Base-by-base conservation (phyloP, 2,888 invertebrate species). In the Dolichopus griseipennis region DNA sequence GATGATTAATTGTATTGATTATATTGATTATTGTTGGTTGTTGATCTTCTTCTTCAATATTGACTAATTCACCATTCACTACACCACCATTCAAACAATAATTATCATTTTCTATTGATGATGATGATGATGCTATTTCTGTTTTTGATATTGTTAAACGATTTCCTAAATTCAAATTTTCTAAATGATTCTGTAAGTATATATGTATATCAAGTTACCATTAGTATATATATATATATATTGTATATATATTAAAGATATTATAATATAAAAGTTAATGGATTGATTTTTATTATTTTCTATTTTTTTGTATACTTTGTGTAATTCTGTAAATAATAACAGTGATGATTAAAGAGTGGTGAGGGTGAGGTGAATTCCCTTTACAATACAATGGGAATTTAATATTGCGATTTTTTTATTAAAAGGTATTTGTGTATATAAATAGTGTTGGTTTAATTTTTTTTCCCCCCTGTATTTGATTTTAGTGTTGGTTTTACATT, bases 121-220 rank as follows among this genome's bases (percentile, higher is more conserved):
- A n/a, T n/a, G n/a, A n/a, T 64, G 64, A 37, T 20, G 37, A 20
- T 33, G 8, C 72, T 69, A 75, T 75, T 68, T 75, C 74, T 71
- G 74, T 69, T n/a, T n/a, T n/a, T 64, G 78, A 75, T 67, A 75
- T 68, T 68, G 78, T 77, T 10, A 77, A 74, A 69, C 77, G 78
- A 68, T 76, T 75, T 68, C 73, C 76, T 22, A 73, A 71, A 68
- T 76, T 75, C 66, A 75, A 72, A 66, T 71, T 74, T 21, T 69
- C 70, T 65, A 73, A 70, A 65, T 70, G 71, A 67, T 72, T 72
- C 71, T 71, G 20, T 34, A 61, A 43, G 61, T 18, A 52, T 52
- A 52, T 2, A 52, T 52, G 37, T 37, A 12, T 18, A 52, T 15
- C 8, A 52, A 18, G 6, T 18, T 52, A 52, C 1, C 15, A 52